These are phyloP conservation scores for Liopterus haemorrhoidalis DNA, from an alignment of 2,888 invertebrate genomes.

Conservation along the genomic window DNA sequence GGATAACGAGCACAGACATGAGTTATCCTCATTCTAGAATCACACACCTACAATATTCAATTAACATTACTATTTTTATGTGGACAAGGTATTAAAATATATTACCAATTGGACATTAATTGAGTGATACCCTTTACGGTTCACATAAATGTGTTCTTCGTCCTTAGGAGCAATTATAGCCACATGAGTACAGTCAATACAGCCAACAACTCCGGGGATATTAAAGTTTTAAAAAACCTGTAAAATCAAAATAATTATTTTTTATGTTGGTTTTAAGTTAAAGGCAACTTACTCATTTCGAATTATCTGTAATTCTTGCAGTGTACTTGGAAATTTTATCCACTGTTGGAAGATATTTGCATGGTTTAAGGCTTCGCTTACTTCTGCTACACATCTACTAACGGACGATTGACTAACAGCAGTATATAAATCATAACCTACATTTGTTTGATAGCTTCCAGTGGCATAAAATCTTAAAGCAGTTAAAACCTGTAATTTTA, in stretches of 20 bases:
- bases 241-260: neutral
- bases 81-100: neutral
- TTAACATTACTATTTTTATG: slow-evolving; percentile 1
- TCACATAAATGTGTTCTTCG: slow-evolving; percentile 29
- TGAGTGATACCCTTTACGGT: slow-evolving; percentile 27
- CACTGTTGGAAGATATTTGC: slow-evolving; percentile 15
- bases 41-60: slow-evolving; percentile 22
- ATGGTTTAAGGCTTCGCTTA: slow-evolving; percentile 13
- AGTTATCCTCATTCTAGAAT: slow-evolving; percentile 22
- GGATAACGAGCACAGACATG: slow-evolving; percentile 28
- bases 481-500: slow-evolving; percentile 9
- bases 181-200: slow-evolving; percentile 27
- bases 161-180: slow-evolving; percentile 24
- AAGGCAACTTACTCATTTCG: slow-evolving; percentile 13
- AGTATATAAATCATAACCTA: slow-evolving; percentile 13
- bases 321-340: slow-evolving; percentile 16
- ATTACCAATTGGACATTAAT: slow-evolving; percentile 29
- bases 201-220: slow-evolving; percentile 27
- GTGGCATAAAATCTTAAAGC: slow-evolving; percentile 18
- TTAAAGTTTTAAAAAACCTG: slow-evolving; percentile 24
- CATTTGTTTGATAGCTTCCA: slow-evolving; percentile 17
- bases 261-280: neutral
- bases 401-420: slow-evolving; percentile 20
- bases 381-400: slow-evolving; percentile 11
- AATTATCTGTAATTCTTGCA: slow-evolving; percentile 9